Evolutionary conservation across 2,113 vertebrate genomes (phyloP).

Genomic region (Vidua chalybeata): DNA sequence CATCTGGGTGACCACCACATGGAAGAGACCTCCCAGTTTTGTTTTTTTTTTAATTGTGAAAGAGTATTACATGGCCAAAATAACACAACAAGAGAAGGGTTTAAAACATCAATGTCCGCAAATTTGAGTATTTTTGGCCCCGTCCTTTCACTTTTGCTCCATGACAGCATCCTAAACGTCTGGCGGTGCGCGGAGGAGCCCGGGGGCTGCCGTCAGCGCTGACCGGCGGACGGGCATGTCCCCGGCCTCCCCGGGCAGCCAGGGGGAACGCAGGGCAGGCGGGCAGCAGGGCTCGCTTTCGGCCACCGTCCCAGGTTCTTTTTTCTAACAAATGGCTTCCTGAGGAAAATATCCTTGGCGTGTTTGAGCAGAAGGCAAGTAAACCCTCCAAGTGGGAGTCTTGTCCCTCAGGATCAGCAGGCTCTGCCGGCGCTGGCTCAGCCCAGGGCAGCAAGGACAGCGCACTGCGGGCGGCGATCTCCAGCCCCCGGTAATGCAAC

Average conservation of each 20-base stretch:
- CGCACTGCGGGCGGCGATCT: neutral
- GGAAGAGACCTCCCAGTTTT: neutral
- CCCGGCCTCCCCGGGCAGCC: neutral
- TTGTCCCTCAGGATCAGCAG: neutral
- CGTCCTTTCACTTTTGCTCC: neutral
- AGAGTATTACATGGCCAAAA: neutral
- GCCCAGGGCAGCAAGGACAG: neutral
- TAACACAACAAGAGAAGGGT: too few species aligned
- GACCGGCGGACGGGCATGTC: neutral
- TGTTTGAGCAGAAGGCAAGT: neutral
- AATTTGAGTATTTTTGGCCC: neutral
- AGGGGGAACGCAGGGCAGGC: too few species aligned
- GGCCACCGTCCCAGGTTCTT: neutral
- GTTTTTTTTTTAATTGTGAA: too few species aligned
- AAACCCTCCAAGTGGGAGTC: neutral
- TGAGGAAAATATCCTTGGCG: neutral
- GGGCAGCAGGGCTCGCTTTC: neutral
- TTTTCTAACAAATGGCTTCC: neutral
- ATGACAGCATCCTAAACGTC: rapidly evolving
- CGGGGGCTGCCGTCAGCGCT: neutral
- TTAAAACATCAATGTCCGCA: neutral
- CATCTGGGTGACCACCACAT: neutral
- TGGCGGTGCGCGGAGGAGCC: neutral
- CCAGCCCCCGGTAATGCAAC: too few species aligned
- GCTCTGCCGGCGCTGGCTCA: neutral